phyloP scores from a whole-genome alignment of 35 echinoderm and acorn worm species.

The Eucidaris tribuloides region DNA sequence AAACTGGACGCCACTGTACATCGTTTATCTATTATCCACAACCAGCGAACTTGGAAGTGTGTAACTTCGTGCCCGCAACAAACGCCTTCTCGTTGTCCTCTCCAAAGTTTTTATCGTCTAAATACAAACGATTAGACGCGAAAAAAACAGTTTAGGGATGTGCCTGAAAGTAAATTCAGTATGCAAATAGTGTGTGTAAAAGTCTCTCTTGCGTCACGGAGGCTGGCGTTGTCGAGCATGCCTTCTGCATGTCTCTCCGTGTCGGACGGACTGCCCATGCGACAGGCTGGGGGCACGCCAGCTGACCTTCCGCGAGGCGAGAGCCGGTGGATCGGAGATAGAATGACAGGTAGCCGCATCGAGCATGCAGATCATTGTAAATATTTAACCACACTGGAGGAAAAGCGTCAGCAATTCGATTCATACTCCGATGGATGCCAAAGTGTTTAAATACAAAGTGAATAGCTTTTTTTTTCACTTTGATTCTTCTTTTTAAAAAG shows the following conservation, averaged over 20 bases:
- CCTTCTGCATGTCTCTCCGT: neutral
- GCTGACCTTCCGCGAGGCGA: neutral
- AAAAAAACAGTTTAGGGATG: neutral
- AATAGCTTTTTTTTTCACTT: too few species aligned
- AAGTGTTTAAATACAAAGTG: too few species aligned
- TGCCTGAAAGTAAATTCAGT: neutral
- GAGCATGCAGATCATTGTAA: neutral
- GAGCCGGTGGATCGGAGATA: neutral
- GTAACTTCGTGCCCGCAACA: conserved; percentile 25
- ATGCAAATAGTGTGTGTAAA: conserved; percentile 3
- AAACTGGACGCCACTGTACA: too few species aligned
- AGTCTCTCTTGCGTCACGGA: neutral
- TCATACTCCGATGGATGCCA: too few species aligned
- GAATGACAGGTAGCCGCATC: neutral
- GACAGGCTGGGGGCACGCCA: neutral
- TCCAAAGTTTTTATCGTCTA: neutral
- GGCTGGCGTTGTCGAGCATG: neutral
- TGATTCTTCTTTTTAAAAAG: too few species aligned
- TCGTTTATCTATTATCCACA: too few species aligned
- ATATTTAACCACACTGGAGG: conserved; percentile 10
- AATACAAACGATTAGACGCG: neutral
- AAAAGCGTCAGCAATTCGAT: too few species aligned
- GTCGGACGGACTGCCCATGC: neutral
- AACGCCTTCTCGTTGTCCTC: neutral
- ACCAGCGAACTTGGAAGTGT: neutral